phyloP scores from a whole-genome alignment of 2,113 vertebrate genomes.

The Melospiza georgiana region DNA sequence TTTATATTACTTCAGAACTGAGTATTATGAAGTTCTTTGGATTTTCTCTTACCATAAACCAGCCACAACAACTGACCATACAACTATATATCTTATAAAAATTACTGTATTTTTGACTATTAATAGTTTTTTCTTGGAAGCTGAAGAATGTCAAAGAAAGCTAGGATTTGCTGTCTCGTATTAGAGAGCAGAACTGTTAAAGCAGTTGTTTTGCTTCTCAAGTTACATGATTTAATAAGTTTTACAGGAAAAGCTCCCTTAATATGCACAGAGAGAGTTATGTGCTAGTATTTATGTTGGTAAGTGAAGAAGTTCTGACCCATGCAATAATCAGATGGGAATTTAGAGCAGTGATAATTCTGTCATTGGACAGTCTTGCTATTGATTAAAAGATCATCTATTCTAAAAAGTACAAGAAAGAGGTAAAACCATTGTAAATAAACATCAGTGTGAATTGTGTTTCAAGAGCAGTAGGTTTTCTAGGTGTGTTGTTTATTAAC shows the following conservation, averaged over 20 bases:
- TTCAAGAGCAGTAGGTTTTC: not conserved
- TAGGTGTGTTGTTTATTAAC: not conserved
- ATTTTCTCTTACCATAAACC: not conserved
- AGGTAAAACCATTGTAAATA: not conserved
- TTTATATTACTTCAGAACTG: not conserved
- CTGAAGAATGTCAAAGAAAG: not conserved
- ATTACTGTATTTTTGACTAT: not conserved
- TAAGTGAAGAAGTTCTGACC: not conserved
- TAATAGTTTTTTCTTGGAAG: not conserved
- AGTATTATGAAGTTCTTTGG: not conserved
- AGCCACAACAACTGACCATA: not conserved
- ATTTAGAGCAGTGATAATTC: not conserved
- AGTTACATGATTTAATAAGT: not conserved
- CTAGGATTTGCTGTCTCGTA: not conserved
- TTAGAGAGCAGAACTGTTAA: not conserved
- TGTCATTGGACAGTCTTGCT: not conserved
- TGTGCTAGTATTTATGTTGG: not conserved
- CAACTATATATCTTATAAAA: not conserved
- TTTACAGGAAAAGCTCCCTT: not conserved
- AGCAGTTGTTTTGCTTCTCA: not conserved
- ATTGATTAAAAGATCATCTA: not conserved
- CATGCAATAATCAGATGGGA: not conserved
- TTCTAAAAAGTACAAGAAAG: not conserved
- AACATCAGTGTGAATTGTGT: not conserved
- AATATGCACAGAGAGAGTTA: not conserved